Conservation (phyloP, 2,888 invertebrate genomes). For the Chromoteleia sp. region DNA sequence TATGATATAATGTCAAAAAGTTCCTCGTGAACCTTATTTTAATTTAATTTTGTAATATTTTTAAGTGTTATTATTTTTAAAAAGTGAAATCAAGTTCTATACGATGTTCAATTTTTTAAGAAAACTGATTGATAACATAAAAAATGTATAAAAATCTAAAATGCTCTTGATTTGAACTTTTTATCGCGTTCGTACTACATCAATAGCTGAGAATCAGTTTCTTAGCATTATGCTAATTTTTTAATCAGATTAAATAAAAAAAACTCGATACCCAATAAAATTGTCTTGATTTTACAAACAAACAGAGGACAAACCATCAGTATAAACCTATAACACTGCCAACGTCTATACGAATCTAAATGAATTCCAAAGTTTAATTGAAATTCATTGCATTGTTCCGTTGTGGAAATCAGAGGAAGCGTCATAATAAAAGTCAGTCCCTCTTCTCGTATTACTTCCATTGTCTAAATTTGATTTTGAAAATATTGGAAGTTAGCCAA, state of each 20-base stretch:
- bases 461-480: conserved; percentile 52
- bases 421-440: conserved; percentile 44
- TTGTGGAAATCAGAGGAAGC: conserved; percentile 40
- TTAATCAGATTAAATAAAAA: not conserved
- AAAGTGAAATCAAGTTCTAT: no score
- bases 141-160: no score
- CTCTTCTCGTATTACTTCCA: conserved; percentile 5
- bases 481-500: conserved; percentile 59
- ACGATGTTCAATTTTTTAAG: no score
- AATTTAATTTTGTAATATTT: no score
- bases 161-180: no score
- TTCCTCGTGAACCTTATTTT: no score
- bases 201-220: no score
- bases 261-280: not conserved
- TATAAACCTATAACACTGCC: conserved; percentile 30
- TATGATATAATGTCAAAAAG: no score
- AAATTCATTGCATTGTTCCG: conserved; percentile 53
- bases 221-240: no score
- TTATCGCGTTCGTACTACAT: no score
- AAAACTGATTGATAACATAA: no score
- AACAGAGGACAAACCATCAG: conserved; percentile 19
- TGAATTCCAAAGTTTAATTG: conserved; percentile 46
- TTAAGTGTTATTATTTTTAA: no score
- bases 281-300: conserved; percentile 11
- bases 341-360: conserved; percentile 36